These are phyloP conservation scores for Stictocephala bisonia DNA, from an alignment of 2,888 invertebrate genomes.

Conservation along the genomic window DNA sequence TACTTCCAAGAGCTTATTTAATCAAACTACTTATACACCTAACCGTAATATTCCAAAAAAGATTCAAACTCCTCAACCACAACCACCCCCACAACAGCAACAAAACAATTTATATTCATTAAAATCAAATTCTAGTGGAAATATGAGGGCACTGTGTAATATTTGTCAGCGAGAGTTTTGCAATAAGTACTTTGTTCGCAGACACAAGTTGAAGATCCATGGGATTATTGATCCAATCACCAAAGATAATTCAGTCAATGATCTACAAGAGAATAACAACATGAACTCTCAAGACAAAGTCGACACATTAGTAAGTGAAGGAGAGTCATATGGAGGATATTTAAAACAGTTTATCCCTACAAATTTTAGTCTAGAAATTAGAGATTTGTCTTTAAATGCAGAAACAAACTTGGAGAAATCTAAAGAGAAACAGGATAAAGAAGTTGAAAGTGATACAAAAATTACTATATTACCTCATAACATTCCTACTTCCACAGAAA, in stretches of 20 bases:
- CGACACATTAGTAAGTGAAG: background rate
- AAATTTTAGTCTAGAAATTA: conserved; percentile 6
- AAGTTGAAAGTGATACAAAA: background rate
- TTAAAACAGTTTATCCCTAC: conserved; percentile 1
- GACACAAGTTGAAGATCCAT: conserved; percentile 94
- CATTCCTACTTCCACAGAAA: conserved; percentile 10
- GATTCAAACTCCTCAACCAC: conserved; percentile 38
- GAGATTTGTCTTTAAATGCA: background rate
- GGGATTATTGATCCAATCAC: conserved; percentile 69
- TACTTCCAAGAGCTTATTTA: conserved; percentile 15
- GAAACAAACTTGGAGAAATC: conserved; percentile 5
- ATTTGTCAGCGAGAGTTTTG: conserved; percentile 94
- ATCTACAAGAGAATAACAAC: conserved; percentile 47
- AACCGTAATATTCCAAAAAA: conserved; percentile 24
- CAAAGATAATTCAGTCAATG: conserved; percentile 44
- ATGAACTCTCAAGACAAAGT: conserved; percentile 21
- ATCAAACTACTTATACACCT: conserved; percentile 19
- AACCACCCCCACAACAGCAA: conserved; percentile 45
- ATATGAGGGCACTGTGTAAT: conserved; percentile 85
- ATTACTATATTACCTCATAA: too few relatives aligned
- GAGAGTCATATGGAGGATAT: conserved; percentile 6
- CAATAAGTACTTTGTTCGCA: conserved; percentile 91
- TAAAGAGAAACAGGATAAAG: conserved; percentile 25
- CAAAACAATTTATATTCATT: conserved; percentile 25
- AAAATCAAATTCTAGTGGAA: conserved; percentile 49